Evolutionary conservation across 2,113 vertebrate genomes (phyloP).

Genomic region (Pomatostomus ruficeps): DNA sequence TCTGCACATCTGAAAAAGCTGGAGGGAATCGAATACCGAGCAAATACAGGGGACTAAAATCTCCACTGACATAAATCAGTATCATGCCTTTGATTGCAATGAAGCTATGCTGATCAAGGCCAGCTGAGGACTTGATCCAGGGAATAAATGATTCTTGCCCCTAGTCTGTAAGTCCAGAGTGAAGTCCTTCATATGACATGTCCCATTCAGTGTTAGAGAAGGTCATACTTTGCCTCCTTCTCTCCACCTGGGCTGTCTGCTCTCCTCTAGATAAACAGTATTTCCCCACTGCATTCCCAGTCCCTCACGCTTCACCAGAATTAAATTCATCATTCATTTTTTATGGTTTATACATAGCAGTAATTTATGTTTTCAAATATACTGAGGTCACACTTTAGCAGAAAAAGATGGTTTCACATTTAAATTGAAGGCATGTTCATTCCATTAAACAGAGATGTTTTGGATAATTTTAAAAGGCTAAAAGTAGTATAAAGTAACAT

Average conservation of each 20-base stretch:
- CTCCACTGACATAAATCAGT: not conserved
- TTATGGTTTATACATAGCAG: conserved; percentile 82
- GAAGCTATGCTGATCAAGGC: not conserved
- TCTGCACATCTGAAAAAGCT: not conserved
- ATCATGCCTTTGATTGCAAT: not conserved
- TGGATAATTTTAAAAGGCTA: conserved; percentile 82
- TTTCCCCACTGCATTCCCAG: conserved; percentile 57
- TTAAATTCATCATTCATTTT: conserved; percentile 86
- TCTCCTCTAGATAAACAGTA: conserved; percentile 66
- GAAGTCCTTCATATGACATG: not conserved
- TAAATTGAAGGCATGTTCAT: conserved; percentile 81
- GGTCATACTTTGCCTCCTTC: not conserved
- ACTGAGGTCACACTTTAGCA: conserved; percentile 82
- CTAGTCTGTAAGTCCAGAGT: conserved; percentile 14
- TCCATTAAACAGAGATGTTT: conserved; percentile 81
- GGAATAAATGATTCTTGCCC: conserved; percentile 1
- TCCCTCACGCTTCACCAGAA: conserved; percentile 77
- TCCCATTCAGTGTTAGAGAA: conserved; percentile 30
- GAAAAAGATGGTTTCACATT: conserved; percentile 81
- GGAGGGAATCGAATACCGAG: not conserved
- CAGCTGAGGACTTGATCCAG: not conserved
- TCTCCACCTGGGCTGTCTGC: conserved; percentile 39
- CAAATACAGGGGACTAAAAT: not conserved
- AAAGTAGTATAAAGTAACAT: conserved; percentile 84
- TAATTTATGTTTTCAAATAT: conserved; percentile 85